Evolutionary conservation across 1,140 invertebrate genomes (phyloP).

Genomic region (Cydia splendana): DNA sequence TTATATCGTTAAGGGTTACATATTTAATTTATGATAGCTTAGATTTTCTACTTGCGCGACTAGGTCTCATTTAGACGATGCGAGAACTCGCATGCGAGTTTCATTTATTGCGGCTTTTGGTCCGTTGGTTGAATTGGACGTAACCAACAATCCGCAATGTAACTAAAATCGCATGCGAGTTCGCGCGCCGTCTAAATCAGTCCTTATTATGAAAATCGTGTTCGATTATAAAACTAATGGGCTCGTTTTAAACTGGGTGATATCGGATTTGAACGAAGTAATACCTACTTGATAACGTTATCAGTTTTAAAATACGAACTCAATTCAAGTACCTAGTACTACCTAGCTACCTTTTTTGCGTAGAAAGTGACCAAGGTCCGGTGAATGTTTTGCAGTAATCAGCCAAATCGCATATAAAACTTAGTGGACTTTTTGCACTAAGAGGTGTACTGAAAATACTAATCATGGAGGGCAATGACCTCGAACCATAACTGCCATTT

Average conservation of each 20-base stretch:
- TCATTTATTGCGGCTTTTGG: too few relatives aligned
- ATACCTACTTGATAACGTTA: background rate
- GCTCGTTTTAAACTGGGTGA: background rate
- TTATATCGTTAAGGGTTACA: constrained; percentile 60
- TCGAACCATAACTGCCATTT: background rate
- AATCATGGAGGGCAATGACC: too few relatives aligned
- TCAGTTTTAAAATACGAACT: constrained; percentile 5
- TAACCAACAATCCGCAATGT: too few relatives aligned
- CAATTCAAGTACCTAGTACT: too few relatives aligned
- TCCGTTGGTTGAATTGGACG: too few relatives aligned
- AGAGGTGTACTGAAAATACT: too few relatives aligned
- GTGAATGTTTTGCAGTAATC: background rate
- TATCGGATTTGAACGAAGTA: background rate
- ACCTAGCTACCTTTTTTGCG: background rate
- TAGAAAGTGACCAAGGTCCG: background rate
- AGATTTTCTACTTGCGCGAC: constrained; percentile 28
- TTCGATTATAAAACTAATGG: background rate
- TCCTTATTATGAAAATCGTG: constrained; percentile 36
- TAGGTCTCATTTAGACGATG: too few relatives aligned
- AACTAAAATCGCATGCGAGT: too few relatives aligned
- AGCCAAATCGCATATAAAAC: background rate
- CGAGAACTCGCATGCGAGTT: too few relatives aligned
- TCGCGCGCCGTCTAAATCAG: too few relatives aligned
- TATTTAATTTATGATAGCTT: constrained; percentile 60
- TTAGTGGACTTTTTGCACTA: too few relatives aligned